These are phyloP conservation scores for Corapipo altera DNA, from an alignment of 2,113 vertebrate species.

Conservation along the genomic window DNA sequence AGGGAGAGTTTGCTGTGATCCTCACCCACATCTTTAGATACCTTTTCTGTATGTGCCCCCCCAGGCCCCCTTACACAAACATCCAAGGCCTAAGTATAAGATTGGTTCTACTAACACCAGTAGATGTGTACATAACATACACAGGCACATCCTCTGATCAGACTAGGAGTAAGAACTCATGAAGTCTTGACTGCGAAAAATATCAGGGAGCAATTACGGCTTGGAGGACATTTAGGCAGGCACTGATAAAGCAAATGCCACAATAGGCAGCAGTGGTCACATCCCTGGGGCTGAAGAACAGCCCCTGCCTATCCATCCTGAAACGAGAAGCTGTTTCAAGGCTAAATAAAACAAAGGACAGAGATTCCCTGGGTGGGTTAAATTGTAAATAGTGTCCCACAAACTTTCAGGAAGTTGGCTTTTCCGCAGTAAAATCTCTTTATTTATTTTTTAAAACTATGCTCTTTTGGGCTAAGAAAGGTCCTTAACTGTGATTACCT, in stretches of 20 bases:
- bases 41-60: not conserved
- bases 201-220: not conserved
- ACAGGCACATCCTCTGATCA: not conserved
- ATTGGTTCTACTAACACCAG: not conserved
- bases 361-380: not conserved
- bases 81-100: not conserved
- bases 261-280: not conserved
- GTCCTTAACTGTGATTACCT: not conserved
- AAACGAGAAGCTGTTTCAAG: not conserved
- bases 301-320: not conserved
- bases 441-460: not conserved
- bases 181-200: not conserved
- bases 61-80: rapidly evolving
- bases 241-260: not conserved
- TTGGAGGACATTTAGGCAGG: not conserved
- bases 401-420: not conserved
- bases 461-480: not conserved
- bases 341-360: not conserved
- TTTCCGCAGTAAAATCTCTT: not conserved
- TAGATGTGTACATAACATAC: rapidly evolving
- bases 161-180: not conserved
- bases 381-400: not conserved
- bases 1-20: not conserved
- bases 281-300: not conserved
- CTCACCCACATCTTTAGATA: not conserved